Conservation (phyloP, 2,113 vertebrate species). For the Gambusia affinis region DNA sequence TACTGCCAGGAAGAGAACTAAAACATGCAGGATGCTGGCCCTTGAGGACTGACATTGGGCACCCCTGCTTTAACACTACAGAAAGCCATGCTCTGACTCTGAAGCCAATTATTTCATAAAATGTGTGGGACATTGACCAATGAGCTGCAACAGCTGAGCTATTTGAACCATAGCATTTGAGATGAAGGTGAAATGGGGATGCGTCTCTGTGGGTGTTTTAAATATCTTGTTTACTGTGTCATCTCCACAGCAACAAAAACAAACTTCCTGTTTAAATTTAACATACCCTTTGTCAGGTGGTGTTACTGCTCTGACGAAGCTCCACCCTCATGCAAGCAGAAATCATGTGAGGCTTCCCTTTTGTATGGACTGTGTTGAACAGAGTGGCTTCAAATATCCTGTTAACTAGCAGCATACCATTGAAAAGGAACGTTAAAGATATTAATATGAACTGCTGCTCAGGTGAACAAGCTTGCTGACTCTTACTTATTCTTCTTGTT, state of each 20-base stretch:
- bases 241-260: not conserved
- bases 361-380: not conserved
- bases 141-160: not conserved
- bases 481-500: conserved; percentile 5
- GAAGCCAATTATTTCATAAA: not conserved
- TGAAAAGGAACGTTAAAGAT: not conserved
- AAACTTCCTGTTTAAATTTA: not conserved
- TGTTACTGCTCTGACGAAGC: not conserved
- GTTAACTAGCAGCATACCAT: not conserved
- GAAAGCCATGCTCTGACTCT: not conserved
- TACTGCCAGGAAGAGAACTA: too few species aligned
- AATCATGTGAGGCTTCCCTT: not conserved
- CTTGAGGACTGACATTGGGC: too few species aligned
- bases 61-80: not conserved
- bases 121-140: not conserved
- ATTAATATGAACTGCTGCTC: not conserved
- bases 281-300: not conserved
- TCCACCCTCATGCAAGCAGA: not conserved
- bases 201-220: not conserved
- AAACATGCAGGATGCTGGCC: too few species aligned
- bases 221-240: not conserved
- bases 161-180: not conserved
- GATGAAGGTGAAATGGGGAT: not conserved
- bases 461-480: not conserved
- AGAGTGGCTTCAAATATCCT: not conserved